Evolutionary conservation across 2,797 vertebrate genomes (phyloP).

Genomic region (Myotis findleyi): DNA sequence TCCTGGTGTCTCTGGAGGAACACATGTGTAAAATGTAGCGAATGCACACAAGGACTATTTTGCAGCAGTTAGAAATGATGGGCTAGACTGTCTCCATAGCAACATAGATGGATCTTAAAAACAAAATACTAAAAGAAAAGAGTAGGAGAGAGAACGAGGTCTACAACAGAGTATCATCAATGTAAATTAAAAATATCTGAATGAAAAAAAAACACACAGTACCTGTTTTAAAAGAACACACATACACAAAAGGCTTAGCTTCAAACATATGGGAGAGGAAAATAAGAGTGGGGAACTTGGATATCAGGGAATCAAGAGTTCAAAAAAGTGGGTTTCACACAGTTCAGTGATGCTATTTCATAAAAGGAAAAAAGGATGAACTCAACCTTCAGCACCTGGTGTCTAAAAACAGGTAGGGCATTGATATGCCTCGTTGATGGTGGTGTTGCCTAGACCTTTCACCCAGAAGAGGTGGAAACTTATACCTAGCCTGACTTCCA

Average conservation of each 20-base stretch:
- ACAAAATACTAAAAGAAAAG: neutral
- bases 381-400: neutral
- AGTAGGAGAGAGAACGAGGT: too few relatives aligned
- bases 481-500: too few relatives aligned
- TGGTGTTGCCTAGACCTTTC: neutral
- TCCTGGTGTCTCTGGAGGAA: neutral
- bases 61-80: neutral
- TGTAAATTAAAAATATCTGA: neutral
- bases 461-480: neutral
- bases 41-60: neutral
- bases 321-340: neutral
- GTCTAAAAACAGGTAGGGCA: neutral
- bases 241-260: neutral
- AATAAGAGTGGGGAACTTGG: neutral
- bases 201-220: neutral
- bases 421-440: fast-evolving
- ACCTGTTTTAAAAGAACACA: neutral
- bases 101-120: neutral
- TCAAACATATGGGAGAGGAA: neutral
- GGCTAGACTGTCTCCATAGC: neutral
- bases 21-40: neutral
- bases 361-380: neutral
- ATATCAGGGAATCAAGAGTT: neutral
- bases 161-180: neutral
- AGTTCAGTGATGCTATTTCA: too few relatives aligned